Percentiles rank a stretch among this genome's conserved stretches.
Evolutionary conservation across 2,113 vertebrate genomes (phyloP).

Genomic region (Sceloporus undulatus): DNA sequence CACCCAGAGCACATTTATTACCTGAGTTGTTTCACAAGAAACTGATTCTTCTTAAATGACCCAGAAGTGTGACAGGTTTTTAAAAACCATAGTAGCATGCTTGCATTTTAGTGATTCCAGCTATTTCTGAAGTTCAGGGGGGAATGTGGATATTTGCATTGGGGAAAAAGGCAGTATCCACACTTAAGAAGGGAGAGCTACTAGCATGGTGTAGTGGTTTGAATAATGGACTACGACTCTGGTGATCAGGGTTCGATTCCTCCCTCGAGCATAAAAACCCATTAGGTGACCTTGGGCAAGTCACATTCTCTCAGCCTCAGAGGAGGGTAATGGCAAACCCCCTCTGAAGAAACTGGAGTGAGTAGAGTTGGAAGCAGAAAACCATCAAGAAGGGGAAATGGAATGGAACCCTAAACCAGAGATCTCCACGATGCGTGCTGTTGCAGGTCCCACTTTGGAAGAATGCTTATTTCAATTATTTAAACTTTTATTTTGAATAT

Average conservation of each 20-base stretch:
- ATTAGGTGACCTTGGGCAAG: too few species aligned
- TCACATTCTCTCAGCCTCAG: too few species aligned
- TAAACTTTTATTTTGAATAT: too few species aligned
- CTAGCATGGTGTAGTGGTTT: not conserved
- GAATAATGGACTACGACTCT: too few species aligned
- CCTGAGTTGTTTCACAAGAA: slow-evolving; percentile 1
- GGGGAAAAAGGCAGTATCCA: not conserved
- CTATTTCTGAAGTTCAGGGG: not conserved
- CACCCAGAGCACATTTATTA: too few species aligned
- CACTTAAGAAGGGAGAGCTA: not conserved
- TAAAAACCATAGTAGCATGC: not conserved
- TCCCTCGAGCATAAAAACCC: too few species aligned
- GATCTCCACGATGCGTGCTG: not conserved
- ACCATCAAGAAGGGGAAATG: too few species aligned
- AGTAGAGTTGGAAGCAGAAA: not conserved
- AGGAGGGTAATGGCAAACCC: too few species aligned
- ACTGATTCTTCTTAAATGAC: not conserved
- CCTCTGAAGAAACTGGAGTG: not conserved
- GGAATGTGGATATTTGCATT: not conserved
- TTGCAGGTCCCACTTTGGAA: slow-evolving; percentile 18
- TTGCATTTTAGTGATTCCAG: slow-evolving; percentile 5
- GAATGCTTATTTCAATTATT: not conserved
- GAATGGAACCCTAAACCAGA: not conserved
- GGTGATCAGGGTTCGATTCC: too few species aligned
- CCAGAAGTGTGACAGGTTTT: not conserved